Evolutionary conservation across 2,797 vertebrate species (phyloP), one percentile per base, ranked within the genome.

Genomic region (Cossypha polioptera): DNA sequence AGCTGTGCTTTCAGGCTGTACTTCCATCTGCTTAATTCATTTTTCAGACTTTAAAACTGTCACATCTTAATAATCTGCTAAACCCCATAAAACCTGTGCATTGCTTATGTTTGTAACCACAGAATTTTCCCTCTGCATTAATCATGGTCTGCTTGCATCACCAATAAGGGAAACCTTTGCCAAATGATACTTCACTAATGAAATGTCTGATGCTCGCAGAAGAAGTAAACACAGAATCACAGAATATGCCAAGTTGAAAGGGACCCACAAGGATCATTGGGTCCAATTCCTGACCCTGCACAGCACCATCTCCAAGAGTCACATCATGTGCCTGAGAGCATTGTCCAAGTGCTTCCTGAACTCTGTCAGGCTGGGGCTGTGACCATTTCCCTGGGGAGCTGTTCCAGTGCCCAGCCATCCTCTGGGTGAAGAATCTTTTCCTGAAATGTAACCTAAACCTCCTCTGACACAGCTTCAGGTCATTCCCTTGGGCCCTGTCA

Each of bases 21-120:
- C 38, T 74, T 87, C 65, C 45, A 63, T 85, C 43, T 73, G 55
- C 36, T 79, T 85, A n/a, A 47, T 54, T 77, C 3, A 20, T 62
- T 50, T 72, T 35, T 82, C 63, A 54, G 74, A 40, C 42, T 92
- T 93, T 71, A 50, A 77, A 93, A 79, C 68, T 78, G n/a, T 38
- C 83, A 77, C 45, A 40, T 67, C 36, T 87, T 88, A 92, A 62
- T 79, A 79, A 89, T 45, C 38, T 74, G 47, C 57, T 76, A 76
- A 76, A 82, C 16, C 5, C 10, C 50, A 35, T 62, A 62, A 90
- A 86, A 72, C 10, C 16, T 51, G 8, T 33, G 13, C 26, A 13
- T 62, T 84, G 29, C 16, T 35, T 92, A 2, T 54, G 3, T 77
- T 31, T 89, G 28, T 24, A 68, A 43, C 19, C 35, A 28, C 5